Percentiles rank a stretch among this genome's conserved stretches.
phyloP scores from a whole-genome alignment of 2,888 invertebrate genomes.

The Drosophila subsilvestris region DNA sequence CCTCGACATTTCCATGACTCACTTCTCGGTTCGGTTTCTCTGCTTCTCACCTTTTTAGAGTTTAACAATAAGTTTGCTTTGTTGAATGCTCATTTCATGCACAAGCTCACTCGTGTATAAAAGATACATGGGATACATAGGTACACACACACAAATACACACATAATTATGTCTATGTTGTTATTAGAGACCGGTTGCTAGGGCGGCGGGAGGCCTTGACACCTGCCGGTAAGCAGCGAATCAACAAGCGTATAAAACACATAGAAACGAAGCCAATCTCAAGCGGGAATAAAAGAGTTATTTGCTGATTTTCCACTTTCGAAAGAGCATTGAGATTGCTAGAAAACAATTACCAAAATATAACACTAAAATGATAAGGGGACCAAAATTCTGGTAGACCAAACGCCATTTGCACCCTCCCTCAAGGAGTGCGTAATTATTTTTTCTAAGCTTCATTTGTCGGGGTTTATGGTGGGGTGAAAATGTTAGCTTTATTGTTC shows the following conservation, averaged over 20 bases:
- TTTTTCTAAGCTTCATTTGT: slow-evolving; percentile 33
- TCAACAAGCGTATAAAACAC: background rate
- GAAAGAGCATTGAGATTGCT: slow-evolving; percentile 16
- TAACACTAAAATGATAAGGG: slow-evolving; percentile 64
- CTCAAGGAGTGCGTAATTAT: slow-evolving; percentile 23
- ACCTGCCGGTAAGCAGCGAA: background rate
- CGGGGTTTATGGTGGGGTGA: slow-evolving; percentile 39
- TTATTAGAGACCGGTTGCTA: slow-evolving; percentile 1
- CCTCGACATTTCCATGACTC: slow-evolving; percentile 20
- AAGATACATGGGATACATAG: background rate
- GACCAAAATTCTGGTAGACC: slow-evolving; percentile 3
- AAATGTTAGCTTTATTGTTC: slow-evolving; percentile 71
- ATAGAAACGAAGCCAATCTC: background rate
- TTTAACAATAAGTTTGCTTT: slow-evolving; percentile 20
- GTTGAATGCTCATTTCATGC: background rate
- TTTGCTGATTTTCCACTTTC: background rate
- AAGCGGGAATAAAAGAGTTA: background rate
- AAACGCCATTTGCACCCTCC: background rate
- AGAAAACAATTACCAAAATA: slow-evolving; percentile 66
- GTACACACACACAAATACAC: background rate
- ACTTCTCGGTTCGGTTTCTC: slow-evolving; percentile 1
- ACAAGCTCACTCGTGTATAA: too few relatives aligned
- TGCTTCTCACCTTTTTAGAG: background rate
- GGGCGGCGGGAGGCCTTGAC: background rate
- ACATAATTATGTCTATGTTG: background rate